Conservation (phyloP, 2,797 vertebrate genomes). For the Loriculus beryllinus region DNA sequence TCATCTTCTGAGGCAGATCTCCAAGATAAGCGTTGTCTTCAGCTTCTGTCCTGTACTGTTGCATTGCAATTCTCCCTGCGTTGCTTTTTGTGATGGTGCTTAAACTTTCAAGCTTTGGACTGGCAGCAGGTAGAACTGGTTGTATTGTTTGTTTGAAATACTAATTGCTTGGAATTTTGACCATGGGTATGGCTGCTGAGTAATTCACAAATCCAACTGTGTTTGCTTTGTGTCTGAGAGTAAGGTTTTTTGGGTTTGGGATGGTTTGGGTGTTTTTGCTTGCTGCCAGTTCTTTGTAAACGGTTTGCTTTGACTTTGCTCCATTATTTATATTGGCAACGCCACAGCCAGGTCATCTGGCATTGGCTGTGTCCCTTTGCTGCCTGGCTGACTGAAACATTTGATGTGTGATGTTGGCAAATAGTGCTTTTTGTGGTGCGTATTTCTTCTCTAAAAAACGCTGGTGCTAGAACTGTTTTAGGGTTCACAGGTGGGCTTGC, state of each 20-base stretch:
- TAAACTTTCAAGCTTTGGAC: not conserved
- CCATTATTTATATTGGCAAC: not conserved
- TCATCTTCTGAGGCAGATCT: not conserved
- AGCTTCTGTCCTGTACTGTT: not conserved
- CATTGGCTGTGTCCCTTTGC: not conserved
- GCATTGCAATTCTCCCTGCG: not conserved
- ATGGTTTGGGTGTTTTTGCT: not conserved
- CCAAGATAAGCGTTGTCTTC: not conserved
- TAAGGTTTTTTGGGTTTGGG: not conserved
- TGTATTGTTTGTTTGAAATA: slow-evolving; percentile 22
- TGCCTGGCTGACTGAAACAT: not conserved
- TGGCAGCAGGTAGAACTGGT: not conserved
- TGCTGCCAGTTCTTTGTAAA: not conserved
- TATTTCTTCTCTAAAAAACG: not conserved
- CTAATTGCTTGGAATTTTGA: not conserved
- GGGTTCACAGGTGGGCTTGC: not conserved
- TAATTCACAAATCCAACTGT: not conserved
- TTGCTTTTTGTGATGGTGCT: not conserved
- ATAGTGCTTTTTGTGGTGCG: not conserved
- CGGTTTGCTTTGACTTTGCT: slow-evolving; percentile 16
- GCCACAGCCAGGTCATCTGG: not conserved
- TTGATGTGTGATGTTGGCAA: not conserved
- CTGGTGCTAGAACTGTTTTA: not conserved
- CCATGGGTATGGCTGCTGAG: not conserved
- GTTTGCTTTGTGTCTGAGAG: not conserved